Conservation (phyloP, 2,113 vertebrate species). For the Nibea coibor region DNA sequence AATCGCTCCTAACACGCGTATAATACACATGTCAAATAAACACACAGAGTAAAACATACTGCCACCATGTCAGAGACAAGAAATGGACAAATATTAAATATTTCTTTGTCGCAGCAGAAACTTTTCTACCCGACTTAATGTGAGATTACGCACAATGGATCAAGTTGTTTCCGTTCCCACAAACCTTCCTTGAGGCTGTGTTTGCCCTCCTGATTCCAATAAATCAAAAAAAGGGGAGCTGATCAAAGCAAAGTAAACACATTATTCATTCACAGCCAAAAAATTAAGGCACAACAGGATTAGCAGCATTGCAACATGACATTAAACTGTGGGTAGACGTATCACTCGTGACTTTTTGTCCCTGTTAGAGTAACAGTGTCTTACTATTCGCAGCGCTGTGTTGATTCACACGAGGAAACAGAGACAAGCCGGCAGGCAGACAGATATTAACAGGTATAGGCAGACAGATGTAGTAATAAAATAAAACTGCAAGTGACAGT, state of each 20-base stretch:
- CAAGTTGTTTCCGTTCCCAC: constrained; percentile 25
- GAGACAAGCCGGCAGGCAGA: constrained; percentile 32
- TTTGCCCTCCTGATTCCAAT: constrained; percentile 45
- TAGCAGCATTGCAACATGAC: constrained; percentile 19
- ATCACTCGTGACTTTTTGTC: constrained; percentile 8
- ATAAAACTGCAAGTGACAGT: background rate
- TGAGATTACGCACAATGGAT: background rate
- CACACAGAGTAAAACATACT: background rate
- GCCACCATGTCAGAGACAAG: background rate
- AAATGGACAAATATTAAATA: background rate
- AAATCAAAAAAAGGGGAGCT: constrained; percentile 30
- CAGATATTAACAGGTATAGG: background rate
- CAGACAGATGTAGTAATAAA: background rate
- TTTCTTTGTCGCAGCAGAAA: background rate
- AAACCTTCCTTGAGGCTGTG: constrained; percentile 1
- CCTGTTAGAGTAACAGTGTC: background rate
- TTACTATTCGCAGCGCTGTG: background rate
- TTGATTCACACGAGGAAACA: background rate
- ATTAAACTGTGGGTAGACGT: constrained; percentile 20
- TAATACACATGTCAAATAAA: constrained; percentile 8
- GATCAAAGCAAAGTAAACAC: background rate
- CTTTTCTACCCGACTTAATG: background rate
- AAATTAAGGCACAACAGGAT: constrained; percentile 27
- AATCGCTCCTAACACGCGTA: constrained; percentile 6
- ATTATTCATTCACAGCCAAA: constrained; percentile 28